phyloP scores from a whole-genome alignment of 2,888 invertebrate species.

The Incurvaria masculella region DNA sequence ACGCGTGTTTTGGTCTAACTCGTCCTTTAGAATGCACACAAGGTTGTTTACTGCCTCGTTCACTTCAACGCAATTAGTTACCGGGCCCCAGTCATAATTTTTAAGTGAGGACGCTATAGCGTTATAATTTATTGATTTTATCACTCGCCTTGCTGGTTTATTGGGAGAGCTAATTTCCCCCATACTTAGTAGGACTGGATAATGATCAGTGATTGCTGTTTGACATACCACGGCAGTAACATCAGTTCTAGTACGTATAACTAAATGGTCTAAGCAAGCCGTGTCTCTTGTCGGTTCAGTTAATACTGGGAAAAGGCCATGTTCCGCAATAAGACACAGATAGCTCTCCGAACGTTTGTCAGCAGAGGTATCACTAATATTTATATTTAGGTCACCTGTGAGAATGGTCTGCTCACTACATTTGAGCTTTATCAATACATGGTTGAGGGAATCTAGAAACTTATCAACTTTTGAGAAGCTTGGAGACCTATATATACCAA shows the following conservation, averaged over 20 bases:
- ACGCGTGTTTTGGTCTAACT: background rate
- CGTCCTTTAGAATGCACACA: background rate
- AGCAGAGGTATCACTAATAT: background rate
- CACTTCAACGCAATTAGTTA: background rate
- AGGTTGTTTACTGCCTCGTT: background rate
- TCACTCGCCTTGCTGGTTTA: background rate
- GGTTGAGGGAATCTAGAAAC: background rate
- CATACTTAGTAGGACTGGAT: background rate
- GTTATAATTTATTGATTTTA: background rate
- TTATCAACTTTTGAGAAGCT: background rate
- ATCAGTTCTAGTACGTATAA: background rate
- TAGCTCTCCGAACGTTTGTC: background rate
- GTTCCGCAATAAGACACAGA: background rate
- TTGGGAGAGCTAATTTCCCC: too few relatives aligned
- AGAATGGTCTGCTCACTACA: background rate
- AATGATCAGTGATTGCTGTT: background rate
- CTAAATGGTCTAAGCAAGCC: background rate
- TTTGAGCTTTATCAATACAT: background rate
- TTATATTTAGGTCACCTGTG: background rate
- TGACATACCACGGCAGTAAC: background rate
- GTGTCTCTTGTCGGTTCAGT: background rate
- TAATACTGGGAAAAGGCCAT: background rate
- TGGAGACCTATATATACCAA: background rate
- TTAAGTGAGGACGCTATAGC: background rate
- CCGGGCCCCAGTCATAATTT: background rate